Evolutionary conservation across 2,888 invertebrate genomes (phyloP).

Genomic region (Hydrotaea cyrtoneurina): DNA sequence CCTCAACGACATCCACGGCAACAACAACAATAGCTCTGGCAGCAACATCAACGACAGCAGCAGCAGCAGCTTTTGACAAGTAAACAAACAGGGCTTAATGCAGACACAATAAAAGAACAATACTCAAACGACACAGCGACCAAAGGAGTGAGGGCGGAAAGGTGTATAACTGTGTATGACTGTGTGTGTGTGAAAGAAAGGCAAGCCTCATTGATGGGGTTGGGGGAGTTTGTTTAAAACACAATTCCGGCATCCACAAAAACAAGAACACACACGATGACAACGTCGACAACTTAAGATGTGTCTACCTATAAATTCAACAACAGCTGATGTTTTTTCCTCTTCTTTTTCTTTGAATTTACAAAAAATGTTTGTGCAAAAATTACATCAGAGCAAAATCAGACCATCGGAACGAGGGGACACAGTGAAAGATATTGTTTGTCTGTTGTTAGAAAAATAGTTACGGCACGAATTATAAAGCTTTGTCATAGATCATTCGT

Average conservation of each 20-base stretch:
- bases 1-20: not conserved
- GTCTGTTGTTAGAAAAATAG: too few relatives aligned
- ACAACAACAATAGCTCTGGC: not conserved
- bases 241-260: not conserved
- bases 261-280: not conserved
- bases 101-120: constrained; percentile 29
- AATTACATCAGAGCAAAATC: constrained; percentile 14
- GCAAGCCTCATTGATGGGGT: not conserved
- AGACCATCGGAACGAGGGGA: not conserved
- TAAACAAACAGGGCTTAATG: constrained; percentile 22
- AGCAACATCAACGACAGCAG: not conserved
- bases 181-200: not conserved
- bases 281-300: constrained; percentile 14
- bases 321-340: constrained; percentile 15
- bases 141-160: not conserved
- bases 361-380: constrained; percentile 8
- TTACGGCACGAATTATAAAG: too few relatives aligned
- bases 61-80: constrained; percentile 26
- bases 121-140: not conserved
- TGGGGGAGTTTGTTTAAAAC: constrained; percentile 5
- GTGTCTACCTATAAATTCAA: constrained; percentile 30
- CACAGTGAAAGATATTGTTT: too few relatives aligned
- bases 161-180: not conserved
- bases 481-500: too few relatives aligned
- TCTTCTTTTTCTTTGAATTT: constrained; percentile 3